These are phyloP conservation scores for Axis porcinus DNA, from an alignment of 2,113 vertebrate species.

Conservation along the genomic window DNA sequence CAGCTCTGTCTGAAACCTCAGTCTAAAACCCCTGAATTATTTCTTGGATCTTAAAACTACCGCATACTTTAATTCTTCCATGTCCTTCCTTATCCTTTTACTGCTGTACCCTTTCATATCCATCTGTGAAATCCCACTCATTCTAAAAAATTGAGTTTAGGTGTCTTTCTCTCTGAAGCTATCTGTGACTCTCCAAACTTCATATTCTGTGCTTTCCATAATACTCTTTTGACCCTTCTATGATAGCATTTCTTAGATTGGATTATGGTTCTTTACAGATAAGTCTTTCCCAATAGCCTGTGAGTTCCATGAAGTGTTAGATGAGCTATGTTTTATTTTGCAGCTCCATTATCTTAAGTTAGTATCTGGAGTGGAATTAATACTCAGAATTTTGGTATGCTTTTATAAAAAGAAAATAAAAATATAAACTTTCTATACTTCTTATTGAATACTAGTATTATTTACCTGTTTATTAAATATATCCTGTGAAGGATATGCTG, in stretches of 20 bases:
- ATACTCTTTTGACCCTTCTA: not conserved
- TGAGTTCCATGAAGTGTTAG: not conserved
- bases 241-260: not conserved
- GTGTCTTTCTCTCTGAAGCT: not conserved
- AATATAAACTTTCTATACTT: not conserved
- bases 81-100: not conserved
- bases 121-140: not conserved
- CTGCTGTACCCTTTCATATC: not conserved
- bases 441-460: not conserved
- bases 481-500: not conserved
- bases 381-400: not conserved
- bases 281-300: not conserved
- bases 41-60: not conserved
- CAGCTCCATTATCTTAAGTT: not conserved
- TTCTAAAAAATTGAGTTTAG: not conserved
- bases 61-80: not conserved
- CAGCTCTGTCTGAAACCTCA: not conserved
- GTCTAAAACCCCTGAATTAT: not conserved
- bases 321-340: not conserved
- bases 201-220: not conserved
- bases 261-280: not conserved
- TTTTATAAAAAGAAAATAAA: conserved; percentile 15
- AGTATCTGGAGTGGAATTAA: conserved; percentile 2
- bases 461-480: conserved; percentile 2
- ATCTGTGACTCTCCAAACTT: not conserved